Base-by-base conservation (phyloP, 2,888 invertebrate genomes). In the Eledone cirrhosa region DNA sequence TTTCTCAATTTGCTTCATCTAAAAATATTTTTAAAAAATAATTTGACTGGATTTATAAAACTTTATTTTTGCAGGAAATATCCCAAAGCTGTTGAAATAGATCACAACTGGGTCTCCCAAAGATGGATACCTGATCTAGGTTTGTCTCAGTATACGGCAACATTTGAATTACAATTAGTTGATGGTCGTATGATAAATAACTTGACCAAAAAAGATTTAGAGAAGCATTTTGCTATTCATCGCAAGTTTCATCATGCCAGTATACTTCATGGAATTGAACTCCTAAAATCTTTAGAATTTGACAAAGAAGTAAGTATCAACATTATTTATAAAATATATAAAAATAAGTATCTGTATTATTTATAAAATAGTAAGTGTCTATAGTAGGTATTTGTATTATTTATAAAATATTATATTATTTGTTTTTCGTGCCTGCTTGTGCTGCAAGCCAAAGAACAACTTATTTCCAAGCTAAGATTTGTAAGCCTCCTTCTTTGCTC, bases 181-280 rank as follows among this genome's bases (percentile, higher is more conserved):
- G 97, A 98, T 91, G 97, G 97, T 2, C 93, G 97, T 80, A 95
- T 98, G 94, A 92, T 98, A 89, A 97, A 97, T 89, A 95, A 96
- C 80, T 93, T 98, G 85, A 96, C 96, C 87, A 96, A 97, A 91
- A 97, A 97, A 89, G 97, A 98, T 90, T 92, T 98, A 87, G 97
- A 97, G 91, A 97, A 97, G 91, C 95, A 96, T 90, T 93, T 98
- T 79, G 96, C 95, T 13, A 96, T 98, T 14, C 96, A 96, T 59
- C 93, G 97, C 82, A 97, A 97, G 91, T 97, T 97, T 91, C 97
- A 97, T 92, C 97, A 97, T 91, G 95, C 96, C 41, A 97, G 97
- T 85, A 95, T 98, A 85, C 95, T 97, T 78, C 97, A 97, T 89
- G 97, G 96, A 80, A 96, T 98, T 84, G 97, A 97, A 92, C 93